Evolutionary conservation across 2,888 invertebrate species (phyloP), one percentile per base, ranked within the genome.

Genomic region (Drosophila peninsularis): DNA sequence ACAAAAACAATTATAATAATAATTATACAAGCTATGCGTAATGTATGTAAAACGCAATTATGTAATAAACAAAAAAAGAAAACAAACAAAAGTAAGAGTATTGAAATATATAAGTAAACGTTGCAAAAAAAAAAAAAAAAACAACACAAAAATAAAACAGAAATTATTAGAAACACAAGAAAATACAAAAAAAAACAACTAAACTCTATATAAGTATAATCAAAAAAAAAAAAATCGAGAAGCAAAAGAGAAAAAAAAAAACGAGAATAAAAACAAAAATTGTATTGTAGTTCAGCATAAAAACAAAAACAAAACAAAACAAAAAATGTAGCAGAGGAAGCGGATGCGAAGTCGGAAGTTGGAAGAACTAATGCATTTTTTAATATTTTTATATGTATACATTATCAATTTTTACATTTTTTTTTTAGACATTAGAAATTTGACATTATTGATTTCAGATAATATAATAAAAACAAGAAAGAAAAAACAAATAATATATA

Each of bases 331-430:
- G 60, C 57, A 52, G 72, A 71, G 76, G 89, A 36, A 62, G 34
- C 34, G 36, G 30, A 30, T 17, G 13, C 30, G 30, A 47, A 32
- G 47, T 13, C 4, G 47, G 34, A 19, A 10, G 14, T 19, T 32
- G 49, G 50, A 52, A 63, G 53, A 88, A 91, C 90, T 90, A 91
- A 90, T 89, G 90, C 90, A 91, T 91, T 90, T 90, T 90, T 90
- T 89, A 88, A 90, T 90, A 91, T 90, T 90, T 91, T 91, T 91
- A 90, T 91, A 91, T 91, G 82, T 88, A 90, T 90, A 90, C 88
- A 90, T 90, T 91, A 90, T 91, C 91, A 91, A 91, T 90, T 90
- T 90, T 91, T 91, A 91, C 90, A 90, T 80, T 84, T 85, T 84
- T 82, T 84, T 88, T 90, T 88, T 90, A 91, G 89, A 85, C 81